These are phyloP conservation scores for Halocynthia roretzi DNA, from an alignment of 23 tunicate species.

Conservation along the genomic window DNA sequence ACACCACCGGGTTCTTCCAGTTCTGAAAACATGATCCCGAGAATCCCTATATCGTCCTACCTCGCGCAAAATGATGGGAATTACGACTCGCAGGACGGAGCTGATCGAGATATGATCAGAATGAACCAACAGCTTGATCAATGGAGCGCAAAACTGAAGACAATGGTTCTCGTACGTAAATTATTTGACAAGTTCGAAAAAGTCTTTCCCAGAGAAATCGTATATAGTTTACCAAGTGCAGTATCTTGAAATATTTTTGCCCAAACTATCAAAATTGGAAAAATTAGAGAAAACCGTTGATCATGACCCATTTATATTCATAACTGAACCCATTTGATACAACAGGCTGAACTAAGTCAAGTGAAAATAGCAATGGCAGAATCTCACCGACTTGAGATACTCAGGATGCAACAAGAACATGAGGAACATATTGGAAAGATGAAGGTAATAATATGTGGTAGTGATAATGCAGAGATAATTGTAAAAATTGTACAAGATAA, in stretches of 20 bases:
- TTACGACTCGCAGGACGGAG: not conserved
- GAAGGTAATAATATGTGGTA: slow-evolving; percentile 17
- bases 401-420: slow-evolving; percentile 30
- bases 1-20: not conserved
- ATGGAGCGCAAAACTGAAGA: slow-evolving; percentile 44
- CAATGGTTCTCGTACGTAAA: slow-evolving; percentile 43
- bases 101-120: slow-evolving; percentile 34
- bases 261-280: too few species aligned
- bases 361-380: slow-evolving; percentile 37
- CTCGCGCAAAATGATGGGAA: not conserved
- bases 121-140: slow-evolving; percentile 25
- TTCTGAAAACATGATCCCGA: not conserved
- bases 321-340: not conserved
- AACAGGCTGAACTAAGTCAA: slow-evolving; percentile 57
- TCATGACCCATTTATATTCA: too few species aligned
- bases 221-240: too few species aligned
- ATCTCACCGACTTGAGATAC: slow-evolving; percentile 27
- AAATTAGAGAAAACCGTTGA: too few species aligned
- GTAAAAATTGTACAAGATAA: not conserved
- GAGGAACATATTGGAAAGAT: slow-evolving; percentile 34
- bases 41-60: not conserved
- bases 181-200: not conserved
- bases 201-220: not conserved
- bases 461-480: too few species aligned
- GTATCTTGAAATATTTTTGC: too few species aligned